Evolutionary conservation across 2,797 vertebrate species (phyloP), one percentile per base, ranked within the genome.

Genomic region (Neosilurus hyrtlii): DNA sequence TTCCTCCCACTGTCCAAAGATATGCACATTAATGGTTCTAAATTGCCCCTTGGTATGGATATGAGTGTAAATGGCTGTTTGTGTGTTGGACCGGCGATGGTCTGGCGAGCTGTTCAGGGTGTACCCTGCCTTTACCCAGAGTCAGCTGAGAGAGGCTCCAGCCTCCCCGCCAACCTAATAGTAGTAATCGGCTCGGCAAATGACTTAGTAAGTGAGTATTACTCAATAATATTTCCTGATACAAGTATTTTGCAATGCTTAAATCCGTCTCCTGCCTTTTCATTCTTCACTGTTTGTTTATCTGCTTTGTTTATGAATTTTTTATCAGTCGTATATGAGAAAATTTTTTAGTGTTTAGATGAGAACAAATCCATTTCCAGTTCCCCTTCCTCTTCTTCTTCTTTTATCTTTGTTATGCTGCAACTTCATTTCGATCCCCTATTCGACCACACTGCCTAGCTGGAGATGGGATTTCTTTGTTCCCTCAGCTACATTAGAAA

Each of bases 311-410:
- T 61, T 54, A 43, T 75, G 68, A 82, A 71, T 86, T 87, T 75
- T 56, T 89, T 87, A 89, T 89, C 87, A 57, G 67, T 76, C 63
- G 72, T 79, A 88, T 90, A 85, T 26, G 14, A 52, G 86, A 90
- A 74, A 56, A 87, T 90, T 89, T 81, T n/a, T 79, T 57, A 54
- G 4, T 7, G 65, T 83, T 81, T 85, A 57, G 84, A 86, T 83
- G 82, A 85, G 9, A 70, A 67, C 20, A 54, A 80, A 83, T 74
- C 49, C 51, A 37, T 85, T 83, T 56, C 63, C 67, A 80, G 74
- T 65, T 37, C 67, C 63, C 35, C 63, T 81, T 83, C 59, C 68
- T 83, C 82, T 76, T 62, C 68, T 43, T 43, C 37, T 43, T 6
- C 6, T 81, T 76, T 63, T 63, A 79, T 84, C 83, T 79, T 68